Evolutionary conservation across 2,888 invertebrate genomes (phyloP), one percentile per base, ranked within the genome.

Genomic region (Hemistola chrysoprasaria): DNA sequence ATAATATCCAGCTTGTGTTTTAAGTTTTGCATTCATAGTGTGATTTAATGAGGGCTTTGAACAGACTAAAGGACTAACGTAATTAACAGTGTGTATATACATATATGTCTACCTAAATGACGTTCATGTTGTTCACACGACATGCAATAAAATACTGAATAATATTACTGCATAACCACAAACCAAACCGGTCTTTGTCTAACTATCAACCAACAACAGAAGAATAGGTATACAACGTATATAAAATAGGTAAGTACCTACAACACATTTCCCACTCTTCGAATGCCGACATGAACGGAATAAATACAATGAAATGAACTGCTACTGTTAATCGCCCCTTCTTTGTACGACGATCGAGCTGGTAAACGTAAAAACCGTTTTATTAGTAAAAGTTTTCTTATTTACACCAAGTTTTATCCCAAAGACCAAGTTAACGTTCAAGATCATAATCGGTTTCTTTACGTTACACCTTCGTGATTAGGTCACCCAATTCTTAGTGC

Each of bases 81-180:
- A n/a, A n/a, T n/a, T n/a, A n/a, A n/a, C n/a, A n/a, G n/a, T n/a
- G n/a, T n/a, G n/a, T n/a, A n/a, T n/a, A n/a, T n/a, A n/a, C n/a
- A n/a, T n/a, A n/a, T 3, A 9, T 8, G 3, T 8, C 8, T 25
- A 8, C 6, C 9, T 11, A 5, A 11, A 11, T 11, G 10, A 7
- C 11, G 7, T 27, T 11, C 11, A 7, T 27, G 33, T 34, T 31
- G 38, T 38, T 30, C 30, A 38, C 23, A 46, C 16, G 16, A 16
- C 23, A 44, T 44, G 38, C 38, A 39, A 29, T 38, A 38, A 34
- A 60, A 58, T 59, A 63, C 59, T 62, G 67, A 64, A 65, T 71
- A 68, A 74, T n/a, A 61, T 58, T 59, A 63, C 59, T 62, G 67
- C 64, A 65, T 71, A 68, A 74, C 74, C 76, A 71, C 76, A 70